A percentile compares a stretch with the other conserved stretches of the same genome.
Conservation (phyloP, 2,113 vertebrate species). For the Hydrolagus affinis region DNA sequence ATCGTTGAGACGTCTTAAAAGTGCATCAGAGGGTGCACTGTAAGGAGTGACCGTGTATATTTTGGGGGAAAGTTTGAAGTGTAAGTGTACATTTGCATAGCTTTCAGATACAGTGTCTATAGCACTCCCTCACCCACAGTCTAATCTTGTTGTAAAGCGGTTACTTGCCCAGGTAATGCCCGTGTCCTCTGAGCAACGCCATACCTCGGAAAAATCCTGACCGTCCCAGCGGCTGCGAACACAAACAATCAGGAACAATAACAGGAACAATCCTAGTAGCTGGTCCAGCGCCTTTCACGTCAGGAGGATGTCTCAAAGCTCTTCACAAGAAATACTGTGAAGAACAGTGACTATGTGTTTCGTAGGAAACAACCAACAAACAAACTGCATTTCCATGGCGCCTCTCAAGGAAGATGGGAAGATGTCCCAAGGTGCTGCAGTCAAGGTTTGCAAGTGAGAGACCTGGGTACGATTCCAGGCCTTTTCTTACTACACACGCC, state of each 20-base stretch:
- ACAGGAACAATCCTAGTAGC: not conserved
- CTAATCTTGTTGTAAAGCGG: not conserved
- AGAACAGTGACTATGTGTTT: too few relatives aligned
- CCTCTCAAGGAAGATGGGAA: too few relatives aligned
- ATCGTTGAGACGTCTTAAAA: too few relatives aligned
- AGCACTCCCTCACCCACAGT: not conserved
- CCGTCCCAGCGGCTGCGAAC: not conserved
- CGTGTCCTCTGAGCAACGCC: not conserved
- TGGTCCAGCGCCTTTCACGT: not conserved
- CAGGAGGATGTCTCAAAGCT: not conserved
- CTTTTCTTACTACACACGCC: too few relatives aligned
- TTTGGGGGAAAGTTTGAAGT: not conserved
- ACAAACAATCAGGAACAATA: not conserved
- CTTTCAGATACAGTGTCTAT: not conserved
- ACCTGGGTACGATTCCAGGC: too few relatives aligned
- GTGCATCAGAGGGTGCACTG: not conserved
- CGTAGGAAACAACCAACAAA: too few relatives aligned
- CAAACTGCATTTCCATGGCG: too few relatives aligned
- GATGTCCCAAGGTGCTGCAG: too few relatives aligned
- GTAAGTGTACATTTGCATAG: not conserved
- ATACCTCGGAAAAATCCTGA: not conserved
- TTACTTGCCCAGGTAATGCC: not conserved
- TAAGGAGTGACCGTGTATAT: not conserved
- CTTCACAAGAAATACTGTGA: not conserved
- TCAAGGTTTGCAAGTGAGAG: too few relatives aligned